phyloP scores from a whole-genome alignment of 2,888 invertebrate genomes.

The Nineta flava region DNA sequence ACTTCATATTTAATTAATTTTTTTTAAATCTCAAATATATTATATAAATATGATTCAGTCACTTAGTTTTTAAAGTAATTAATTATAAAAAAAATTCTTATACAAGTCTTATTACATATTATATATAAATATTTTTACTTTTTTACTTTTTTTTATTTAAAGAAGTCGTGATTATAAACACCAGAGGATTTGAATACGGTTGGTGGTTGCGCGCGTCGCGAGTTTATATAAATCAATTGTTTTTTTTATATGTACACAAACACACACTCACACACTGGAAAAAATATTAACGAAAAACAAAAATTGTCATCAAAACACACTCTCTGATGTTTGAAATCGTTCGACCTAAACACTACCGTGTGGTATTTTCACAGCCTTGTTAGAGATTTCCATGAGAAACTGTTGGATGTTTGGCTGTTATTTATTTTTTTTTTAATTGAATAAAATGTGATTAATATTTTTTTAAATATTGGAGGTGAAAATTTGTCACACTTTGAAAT shows the following conservation, averaged over 20 bases:
- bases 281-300: neutral
- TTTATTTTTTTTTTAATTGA: neutral
- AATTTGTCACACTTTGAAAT: no score
- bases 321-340: no score
- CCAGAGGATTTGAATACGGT: no score
- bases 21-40: neutral
- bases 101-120: conserved; percentile 1
- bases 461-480: neutral
- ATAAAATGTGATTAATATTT: neutral
- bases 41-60: conserved; percentile 3
- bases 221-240: no score
- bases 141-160: neutral
- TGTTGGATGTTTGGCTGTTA: neutral
- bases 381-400: conserved; percentile 4
- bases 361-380: neutral
- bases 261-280: no score
- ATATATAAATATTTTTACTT: neutral
- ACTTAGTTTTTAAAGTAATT: conserved; percentile 2
- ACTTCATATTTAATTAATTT: neutral
- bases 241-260: no score
- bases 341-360: neutral
- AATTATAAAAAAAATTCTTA: neutral
- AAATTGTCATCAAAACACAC: neutral
- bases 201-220: no score
- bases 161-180: neutral